phyloP scores from a whole-genome alignment of 2,113 vertebrate species.

The Craseonycteris thonglongyai region DNA sequence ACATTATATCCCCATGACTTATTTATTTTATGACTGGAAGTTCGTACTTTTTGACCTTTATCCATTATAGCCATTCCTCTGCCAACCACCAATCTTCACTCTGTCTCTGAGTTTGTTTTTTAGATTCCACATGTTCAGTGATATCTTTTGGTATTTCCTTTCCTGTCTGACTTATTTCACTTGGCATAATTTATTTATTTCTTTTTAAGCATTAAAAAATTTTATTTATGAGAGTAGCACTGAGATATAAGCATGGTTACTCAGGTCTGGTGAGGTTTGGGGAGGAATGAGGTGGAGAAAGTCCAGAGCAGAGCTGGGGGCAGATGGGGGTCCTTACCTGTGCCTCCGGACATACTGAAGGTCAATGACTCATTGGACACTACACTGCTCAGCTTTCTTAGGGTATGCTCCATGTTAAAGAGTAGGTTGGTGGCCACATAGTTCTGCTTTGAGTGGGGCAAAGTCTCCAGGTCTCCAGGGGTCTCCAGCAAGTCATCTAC shows the following conservation, averaged over 20 bases:
- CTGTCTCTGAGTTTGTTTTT: background rate
- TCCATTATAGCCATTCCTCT: background rate
- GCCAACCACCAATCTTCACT: background rate
- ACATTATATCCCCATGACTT: background rate
- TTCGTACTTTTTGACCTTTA: background rate
- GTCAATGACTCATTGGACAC: background rate
- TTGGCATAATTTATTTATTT: background rate
- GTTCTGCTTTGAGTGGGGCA: background rate
- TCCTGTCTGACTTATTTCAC: background rate
- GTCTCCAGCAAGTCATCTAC: background rate
- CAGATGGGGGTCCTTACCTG: background rate
- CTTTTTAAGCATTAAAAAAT: background rate
- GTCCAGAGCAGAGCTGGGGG: background rate
- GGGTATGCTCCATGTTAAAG: background rate
- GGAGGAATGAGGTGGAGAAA: background rate
- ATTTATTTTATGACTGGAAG: background rate
- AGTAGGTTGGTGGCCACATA: constrained; percentile 15
- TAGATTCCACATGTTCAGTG: background rate
- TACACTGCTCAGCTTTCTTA: background rate
- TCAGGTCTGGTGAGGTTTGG: background rate
- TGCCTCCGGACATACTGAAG: background rate
- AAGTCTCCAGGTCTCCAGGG: background rate
- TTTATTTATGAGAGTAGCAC: background rate
- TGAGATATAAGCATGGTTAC: background rate
- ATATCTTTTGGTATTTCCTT: background rate